These are phyloP conservation scores for Xestoiulus laeticollis DNA, from an alignment of 2,888 invertebrate species.

Conservation along the genomic window DNA sequence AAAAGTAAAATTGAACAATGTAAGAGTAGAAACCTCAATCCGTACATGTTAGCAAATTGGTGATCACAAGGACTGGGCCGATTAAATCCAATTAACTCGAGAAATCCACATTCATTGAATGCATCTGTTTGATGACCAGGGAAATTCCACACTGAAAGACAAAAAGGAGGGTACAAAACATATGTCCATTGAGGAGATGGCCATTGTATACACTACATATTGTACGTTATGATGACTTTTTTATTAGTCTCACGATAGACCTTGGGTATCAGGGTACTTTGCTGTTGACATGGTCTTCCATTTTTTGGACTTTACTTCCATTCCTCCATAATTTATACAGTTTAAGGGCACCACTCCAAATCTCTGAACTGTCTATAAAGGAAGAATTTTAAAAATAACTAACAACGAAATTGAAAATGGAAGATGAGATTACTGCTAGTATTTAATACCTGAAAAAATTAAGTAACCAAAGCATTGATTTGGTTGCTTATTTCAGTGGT, in stretches of 20 bases:
- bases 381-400: no score
- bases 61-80: not conserved
- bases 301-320: not conserved
- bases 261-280: not conserved
- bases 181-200: not conserved
- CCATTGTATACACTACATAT: not conserved
- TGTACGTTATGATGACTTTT: not conserved
- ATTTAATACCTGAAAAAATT: constrained; percentile 3
- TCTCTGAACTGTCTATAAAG: not conserved
- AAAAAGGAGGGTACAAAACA: not conserved
- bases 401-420: no score
- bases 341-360: not conserved
- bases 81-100: not conserved
- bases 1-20: not conserved
- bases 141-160: constrained; percentile 19
- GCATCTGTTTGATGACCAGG: not conserved
- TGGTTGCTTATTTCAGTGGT: constrained; percentile 48
- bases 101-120: not conserved
- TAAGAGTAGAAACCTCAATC: no score
- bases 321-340: not conserved
- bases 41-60: not conserved
- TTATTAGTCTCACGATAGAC: not conserved
- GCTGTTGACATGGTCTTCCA: not conserved
- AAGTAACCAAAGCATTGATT: constrained; percentile 39
- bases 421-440: not conserved